Base-by-base conservation (phyloP, 2,888 invertebrate species). In the Rhingia campestris region DNA sequence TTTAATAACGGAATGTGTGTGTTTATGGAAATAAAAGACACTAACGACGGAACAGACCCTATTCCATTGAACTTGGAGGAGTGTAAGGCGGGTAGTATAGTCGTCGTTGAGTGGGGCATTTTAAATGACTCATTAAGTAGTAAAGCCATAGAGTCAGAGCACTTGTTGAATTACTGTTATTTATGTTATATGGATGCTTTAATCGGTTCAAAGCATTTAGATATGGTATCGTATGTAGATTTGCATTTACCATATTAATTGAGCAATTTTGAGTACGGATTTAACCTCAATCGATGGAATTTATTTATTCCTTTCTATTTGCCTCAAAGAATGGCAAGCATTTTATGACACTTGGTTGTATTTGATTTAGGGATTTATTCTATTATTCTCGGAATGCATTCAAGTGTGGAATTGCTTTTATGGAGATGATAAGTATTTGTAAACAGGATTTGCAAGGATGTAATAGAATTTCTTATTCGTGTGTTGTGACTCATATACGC, bases 81-180 rank as follows among this genome's bases (percentile, higher is more conserved):
- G 33, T 45, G 30, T n/a, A 54, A 3, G 6, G 51, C 53, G 35
- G 7, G 49, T 51, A 12, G 30, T 12, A 12, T 12, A 22, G 12
- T 22, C 9, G 73, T 22, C 22, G 51, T 32, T 56, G 37, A 47
- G 45, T 49, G 33, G 35, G 58, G 66, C 47, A 66, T 64, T 54
- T 64, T 47, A 81, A 81, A 76, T 81, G 76, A 54, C 39, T 72
- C 69, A 70, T 70, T 69, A 30, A n/a, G 49, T 7, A 70, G 32
- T 58, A 43, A 47, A 33, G 66, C 61, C 59, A 56, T 37, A 66
- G 22, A 63, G 49, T 10, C 63, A 64, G 41, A 63, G 41, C 70
- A 81, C 81, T 81, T 81, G 81, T 76, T 76, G 76, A 59, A 59
- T 70, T 70, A 49, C 63, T 35, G 59, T 35, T 49, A 2, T 45